phyloP scores from a whole-genome alignment of 2,888 invertebrate species.

The Heliconius erato region DNA sequence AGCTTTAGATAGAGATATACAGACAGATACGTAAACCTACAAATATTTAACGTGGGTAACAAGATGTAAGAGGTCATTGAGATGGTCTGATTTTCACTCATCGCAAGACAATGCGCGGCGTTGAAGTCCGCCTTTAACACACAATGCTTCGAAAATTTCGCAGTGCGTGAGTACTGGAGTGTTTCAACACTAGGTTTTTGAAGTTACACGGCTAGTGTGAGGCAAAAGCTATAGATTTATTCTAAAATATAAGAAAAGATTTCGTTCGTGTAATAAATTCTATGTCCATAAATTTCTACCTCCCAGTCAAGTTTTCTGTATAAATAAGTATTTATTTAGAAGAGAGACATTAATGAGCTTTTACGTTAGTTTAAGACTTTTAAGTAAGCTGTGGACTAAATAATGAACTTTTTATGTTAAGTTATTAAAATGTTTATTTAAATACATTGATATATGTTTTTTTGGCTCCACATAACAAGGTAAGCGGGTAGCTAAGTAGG shows the following conservation, averaged over 20 bases:
- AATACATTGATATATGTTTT: background rate
- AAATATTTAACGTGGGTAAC: too few relatives aligned
- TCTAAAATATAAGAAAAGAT: background rate
- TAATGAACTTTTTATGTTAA: slow-evolving; percentile 8
- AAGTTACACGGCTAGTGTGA: background rate
- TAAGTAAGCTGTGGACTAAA: background rate
- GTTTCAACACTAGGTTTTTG: too few relatives aligned
- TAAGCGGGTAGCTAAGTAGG: too few relatives aligned
- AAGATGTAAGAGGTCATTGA: too few relatives aligned
- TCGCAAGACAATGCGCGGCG: too few relatives aligned
- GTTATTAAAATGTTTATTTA: background rate
- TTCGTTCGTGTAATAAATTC: slow-evolving; percentile 14
- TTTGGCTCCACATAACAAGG: too few relatives aligned
- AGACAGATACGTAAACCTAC: too few relatives aligned
- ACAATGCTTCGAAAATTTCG: too few relatives aligned
- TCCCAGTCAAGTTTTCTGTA: slow-evolving; percentile 15
- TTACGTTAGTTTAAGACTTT: slow-evolving; percentile 5
- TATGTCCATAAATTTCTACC: slow-evolving; percentile 14
- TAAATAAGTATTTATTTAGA: slow-evolving; percentile 22
- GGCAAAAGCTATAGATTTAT: background rate
- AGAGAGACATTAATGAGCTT: slow-evolving; percentile 20
- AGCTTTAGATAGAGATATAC: background rate
- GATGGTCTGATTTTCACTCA: too few relatives aligned
- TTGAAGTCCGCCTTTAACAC: too few relatives aligned
- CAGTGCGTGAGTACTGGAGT: too few relatives aligned